Evolutionary conservation across 2,113 vertebrate species (phyloP).

Genomic region (Pluvianellus socialis): DNA sequence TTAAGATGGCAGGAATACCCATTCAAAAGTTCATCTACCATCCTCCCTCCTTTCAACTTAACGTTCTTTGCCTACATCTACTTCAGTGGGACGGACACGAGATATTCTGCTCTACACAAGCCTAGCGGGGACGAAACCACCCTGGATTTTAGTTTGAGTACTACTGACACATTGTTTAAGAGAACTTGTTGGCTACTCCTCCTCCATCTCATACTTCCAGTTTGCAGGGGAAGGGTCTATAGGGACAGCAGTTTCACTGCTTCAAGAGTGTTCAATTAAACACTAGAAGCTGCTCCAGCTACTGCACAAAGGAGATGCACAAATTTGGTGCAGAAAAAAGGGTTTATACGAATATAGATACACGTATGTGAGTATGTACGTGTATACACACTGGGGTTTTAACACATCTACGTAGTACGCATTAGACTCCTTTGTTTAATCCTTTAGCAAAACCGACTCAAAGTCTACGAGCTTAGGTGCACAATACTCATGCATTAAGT

Average conservation of each 20-base stretch:
- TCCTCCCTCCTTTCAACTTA: background rate
- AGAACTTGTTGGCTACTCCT: background rate
- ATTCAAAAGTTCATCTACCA: background rate
- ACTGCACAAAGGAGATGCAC: background rate
- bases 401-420: too few species aligned
- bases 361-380: background rate
- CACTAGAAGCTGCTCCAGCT: background rate
- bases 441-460: background rate
- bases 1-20: background rate
- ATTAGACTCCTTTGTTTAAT: background rate
- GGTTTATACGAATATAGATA: background rate
- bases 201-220: fast-evolving
- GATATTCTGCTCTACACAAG: background rate
- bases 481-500: background rate
- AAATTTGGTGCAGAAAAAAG: background rate
- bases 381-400: background rate
- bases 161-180: background rate
- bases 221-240: background rate
- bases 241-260: background rate
- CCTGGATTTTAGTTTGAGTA: background rate
- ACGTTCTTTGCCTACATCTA: background rate
- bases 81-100: background rate
- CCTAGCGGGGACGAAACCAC: background rate
- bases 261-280: background rate
- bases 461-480: background rate